phyloP scores from a whole-genome alignment of 2,113 vertebrate species.

The Vireo altiloquus region DNA sequence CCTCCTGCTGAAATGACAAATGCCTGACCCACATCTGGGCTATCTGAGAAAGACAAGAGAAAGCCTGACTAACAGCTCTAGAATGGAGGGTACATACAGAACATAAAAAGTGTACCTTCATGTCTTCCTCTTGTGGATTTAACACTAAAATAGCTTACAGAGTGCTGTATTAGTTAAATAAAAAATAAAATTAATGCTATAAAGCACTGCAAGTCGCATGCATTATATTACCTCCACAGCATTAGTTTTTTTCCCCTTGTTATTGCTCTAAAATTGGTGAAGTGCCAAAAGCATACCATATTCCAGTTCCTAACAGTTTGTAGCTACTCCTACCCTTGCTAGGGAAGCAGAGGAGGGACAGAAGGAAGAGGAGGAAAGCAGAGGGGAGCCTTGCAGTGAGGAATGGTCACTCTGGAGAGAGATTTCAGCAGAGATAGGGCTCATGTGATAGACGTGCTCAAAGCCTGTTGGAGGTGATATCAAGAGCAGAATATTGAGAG shows the following conservation, averaged over 20 bases:
- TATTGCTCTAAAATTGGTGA: background rate
- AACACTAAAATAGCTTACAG: background rate
- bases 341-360: conserved; percentile 83
- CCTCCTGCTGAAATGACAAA: conserved; percentile 4
- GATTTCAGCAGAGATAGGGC: conserved; percentile 77
- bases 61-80: background rate
- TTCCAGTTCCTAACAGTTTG: conserved; percentile 39
- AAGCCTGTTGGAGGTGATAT: conserved; percentile 85
- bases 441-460: conserved; percentile 87
- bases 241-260: background rate
- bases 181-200: background rate
- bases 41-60: background rate
- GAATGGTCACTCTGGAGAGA: conserved; percentile 83
- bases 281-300: conserved; percentile 1
- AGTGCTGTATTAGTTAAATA: background rate
- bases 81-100: background rate
- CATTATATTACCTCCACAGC: conserved; percentile 13
- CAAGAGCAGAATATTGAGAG: conserved; percentile 78
- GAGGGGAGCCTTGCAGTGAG: conserved; percentile 72
- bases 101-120: background rate
- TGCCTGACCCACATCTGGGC: background rate
- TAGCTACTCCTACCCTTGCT: conserved; percentile 83
- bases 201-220: background rate
- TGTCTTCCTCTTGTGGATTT: background rate
- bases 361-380: conserved; percentile 80